Conservation (phyloP, 2,113 vertebrate genomes). For the Chitala chitala region DNA sequence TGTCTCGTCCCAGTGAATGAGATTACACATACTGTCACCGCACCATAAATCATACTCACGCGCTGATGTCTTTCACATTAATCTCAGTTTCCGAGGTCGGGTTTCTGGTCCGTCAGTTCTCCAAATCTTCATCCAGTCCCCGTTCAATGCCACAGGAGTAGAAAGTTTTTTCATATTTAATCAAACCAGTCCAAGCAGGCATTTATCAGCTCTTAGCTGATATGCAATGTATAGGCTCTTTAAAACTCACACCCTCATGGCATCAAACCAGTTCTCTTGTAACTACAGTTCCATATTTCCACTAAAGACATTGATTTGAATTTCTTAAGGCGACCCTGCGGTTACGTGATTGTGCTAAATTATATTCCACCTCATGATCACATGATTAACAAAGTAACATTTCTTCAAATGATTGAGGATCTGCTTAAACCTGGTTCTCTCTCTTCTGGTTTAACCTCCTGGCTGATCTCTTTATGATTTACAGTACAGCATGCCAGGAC, state of each 20-base stretch:
- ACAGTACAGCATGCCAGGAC: no score
- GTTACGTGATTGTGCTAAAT: neutral
- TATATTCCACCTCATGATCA: no score
- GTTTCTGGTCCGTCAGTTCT: neutral
- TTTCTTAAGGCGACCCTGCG: neutral
- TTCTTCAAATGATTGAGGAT: no score
- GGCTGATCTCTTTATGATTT: no score
- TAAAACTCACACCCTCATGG: neutral
- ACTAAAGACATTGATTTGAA: neutral
- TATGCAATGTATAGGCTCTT: no score
- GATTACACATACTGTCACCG: neutral
- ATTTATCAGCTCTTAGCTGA: constrained; percentile 16
- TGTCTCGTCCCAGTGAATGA: neutral
- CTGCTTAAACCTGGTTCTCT: no score
- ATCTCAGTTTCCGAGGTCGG: neutral
- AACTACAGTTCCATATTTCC: no score
- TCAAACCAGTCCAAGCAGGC: neutral
- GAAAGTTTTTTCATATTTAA: neutral
- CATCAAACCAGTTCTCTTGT: neutral
- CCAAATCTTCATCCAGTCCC: neutral
- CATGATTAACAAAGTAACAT: no score
- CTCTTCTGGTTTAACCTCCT: no score
- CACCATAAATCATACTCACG: no score
- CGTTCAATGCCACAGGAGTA: neutral
- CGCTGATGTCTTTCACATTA: neutral